A percentile compares a stretch with the other conserved stretches of the same genome.
Evolutionary conservation across 1,140 invertebrate genomes (phyloP).

Genomic region (Pseudomyrmex dendroicus): DNA sequence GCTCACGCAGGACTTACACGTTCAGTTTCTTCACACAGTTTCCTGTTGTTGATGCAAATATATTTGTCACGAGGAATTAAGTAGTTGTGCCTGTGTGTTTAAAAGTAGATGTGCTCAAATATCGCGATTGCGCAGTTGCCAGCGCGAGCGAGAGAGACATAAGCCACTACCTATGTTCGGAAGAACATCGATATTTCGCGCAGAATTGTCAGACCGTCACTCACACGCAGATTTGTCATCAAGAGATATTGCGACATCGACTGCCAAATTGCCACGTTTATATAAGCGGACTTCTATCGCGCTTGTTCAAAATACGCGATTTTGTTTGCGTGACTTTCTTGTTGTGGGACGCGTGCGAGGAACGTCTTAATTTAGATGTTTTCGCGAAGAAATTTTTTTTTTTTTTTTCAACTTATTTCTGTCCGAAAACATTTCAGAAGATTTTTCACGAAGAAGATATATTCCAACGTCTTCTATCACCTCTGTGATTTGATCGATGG

Average conservation of each 20-base stretch:
- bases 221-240: slow-evolving; percentile 1
- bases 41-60: not conserved
- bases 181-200: slow-evolving; percentile 7
- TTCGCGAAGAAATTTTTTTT: slow-evolving; percentile 39
- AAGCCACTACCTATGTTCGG: not conserved
- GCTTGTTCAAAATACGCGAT: slow-evolving; percentile 19
- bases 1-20: no score
- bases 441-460: not conserved
- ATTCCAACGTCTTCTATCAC: not conserved
- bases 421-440: not conserved
- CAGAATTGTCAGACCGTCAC: slow-evolving; percentile 9
- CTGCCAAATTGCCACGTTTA: slow-evolving; percentile 47
- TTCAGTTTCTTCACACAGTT: not conserved
- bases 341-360: not conserved
- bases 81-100: not conserved
- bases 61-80: not conserved
- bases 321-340: slow-evolving; percentile 18
- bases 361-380: slow-evolving; percentile 24
- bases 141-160: not conserved
- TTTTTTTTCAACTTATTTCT: slow-evolving; percentile 23
- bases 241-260: not conserved
- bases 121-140: not conserved
- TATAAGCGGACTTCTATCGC: slow-evolving; percentile 24
- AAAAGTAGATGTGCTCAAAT: not conserved
- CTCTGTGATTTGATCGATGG: not conserved